A percentile compares a stretch with the other conserved stretches of the same genome.
These are phyloP conservation scores for Sander lucioperca DNA, from an alignment of 2,113 vertebrate species.

Conservation along the genomic window DNA sequence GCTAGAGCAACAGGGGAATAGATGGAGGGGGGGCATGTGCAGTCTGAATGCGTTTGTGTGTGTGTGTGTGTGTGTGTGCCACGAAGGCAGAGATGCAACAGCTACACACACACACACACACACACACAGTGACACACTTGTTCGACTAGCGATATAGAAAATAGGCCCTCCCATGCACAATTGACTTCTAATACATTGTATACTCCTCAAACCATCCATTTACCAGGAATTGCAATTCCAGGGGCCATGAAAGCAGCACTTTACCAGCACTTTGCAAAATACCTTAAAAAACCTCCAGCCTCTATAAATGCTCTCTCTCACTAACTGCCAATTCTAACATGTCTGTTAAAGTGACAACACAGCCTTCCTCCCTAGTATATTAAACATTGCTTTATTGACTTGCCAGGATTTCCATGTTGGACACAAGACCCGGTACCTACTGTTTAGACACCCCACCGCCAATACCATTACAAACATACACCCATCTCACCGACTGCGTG, in stretches of 20 bases:
- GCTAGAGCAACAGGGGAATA: constrained; percentile 70
- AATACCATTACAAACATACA: constrained; percentile 9
- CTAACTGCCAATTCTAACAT: constrained; percentile 60
- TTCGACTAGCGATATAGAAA: constrained; percentile 76
- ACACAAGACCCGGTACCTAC: constrained; percentile 34
- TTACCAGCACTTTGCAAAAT: constrained; percentile 72
- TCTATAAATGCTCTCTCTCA: constrained; percentile 49
- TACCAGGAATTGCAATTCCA: constrained; percentile 77
- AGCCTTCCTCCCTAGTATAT: constrained; percentile 22
- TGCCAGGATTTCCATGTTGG: constrained; percentile 57
- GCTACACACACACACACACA: constrained; percentile 29
- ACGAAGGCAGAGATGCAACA: constrained; percentile 34
- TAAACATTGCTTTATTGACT: constrained; percentile 60
- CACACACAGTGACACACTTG: constrained; percentile 50
- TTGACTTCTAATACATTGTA: constrained; percentile 81
- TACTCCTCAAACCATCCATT: constrained; percentile 78
- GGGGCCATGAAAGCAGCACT: constrained; percentile 75
- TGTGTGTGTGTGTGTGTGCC: constrained; percentile 15
- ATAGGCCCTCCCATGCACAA: constrained; percentile 79
- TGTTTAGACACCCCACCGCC: constrained; percentile 35
- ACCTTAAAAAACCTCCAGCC: constrained; percentile 56
- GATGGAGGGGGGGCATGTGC: constrained; percentile 41
- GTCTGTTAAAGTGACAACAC: constrained; percentile 61
- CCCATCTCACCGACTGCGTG: neutral
- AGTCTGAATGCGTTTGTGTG: constrained; percentile 26